phyloP scores from a whole-genome alignment of 2,797 vertebrate species.

The Hafferia zeledoni region DNA sequence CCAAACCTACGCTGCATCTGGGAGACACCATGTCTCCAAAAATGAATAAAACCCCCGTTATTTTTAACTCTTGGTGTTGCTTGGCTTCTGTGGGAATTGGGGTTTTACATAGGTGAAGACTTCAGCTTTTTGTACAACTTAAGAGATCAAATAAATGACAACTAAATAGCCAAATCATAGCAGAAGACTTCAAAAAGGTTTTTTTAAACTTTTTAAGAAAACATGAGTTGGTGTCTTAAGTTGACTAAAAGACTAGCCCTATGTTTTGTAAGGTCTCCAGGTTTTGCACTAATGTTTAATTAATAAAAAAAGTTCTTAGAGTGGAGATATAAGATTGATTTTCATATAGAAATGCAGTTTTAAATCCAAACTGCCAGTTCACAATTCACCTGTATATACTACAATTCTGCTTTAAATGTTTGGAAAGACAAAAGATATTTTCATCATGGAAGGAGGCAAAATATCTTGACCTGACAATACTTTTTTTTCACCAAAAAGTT shows the following conservation, averaged over 20 bases:
- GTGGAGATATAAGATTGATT: neutral
- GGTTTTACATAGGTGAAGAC: neutral
- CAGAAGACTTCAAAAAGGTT: neutral
- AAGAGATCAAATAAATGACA: neutral
- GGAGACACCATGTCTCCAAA: neutral
- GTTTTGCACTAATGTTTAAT: neutral
- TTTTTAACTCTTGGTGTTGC: neutral
- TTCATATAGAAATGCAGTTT: neutral
- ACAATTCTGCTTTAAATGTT: neutral
- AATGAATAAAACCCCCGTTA: neutral
- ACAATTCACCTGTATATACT: neutral
- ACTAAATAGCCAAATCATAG: neutral
- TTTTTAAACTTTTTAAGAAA: neutral
- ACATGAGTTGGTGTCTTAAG: neutral
- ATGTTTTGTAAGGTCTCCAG: neutral
- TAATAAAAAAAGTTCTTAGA: neutral
- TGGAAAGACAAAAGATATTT: neutral
- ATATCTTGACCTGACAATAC: neutral
- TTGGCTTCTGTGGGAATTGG: neutral
- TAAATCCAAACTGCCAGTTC: neutral
- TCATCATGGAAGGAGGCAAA: neutral
- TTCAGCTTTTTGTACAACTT: neutral
- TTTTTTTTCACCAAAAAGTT: neutral
- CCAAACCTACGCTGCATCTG: neutral
- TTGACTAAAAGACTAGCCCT: neutral